Conservation (phyloP, 1,140 invertebrate species). For the Drosophila gunungcola region DNA sequence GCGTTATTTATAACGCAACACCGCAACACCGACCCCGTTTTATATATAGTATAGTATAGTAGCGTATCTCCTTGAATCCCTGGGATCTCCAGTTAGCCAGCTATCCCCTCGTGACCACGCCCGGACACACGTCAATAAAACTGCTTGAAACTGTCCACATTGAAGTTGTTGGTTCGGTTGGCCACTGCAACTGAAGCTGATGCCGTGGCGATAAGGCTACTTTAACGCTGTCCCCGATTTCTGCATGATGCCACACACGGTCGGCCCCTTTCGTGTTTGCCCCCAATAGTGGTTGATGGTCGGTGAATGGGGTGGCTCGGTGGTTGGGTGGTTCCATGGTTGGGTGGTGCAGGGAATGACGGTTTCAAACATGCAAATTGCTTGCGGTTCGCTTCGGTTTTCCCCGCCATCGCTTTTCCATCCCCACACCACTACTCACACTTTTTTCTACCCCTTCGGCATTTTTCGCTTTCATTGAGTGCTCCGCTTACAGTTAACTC, state of each 20-base stretch:
- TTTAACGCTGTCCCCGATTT: constrained; percentile 81
- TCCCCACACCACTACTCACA: neutral
- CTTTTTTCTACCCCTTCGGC: constrained; percentile 1
- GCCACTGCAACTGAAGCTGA: constrained; percentile 43
- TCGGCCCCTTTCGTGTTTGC: constrained; percentile 78
- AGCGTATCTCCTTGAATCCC: constrained; percentile 31
- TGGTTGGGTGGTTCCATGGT: constrained; percentile 4
- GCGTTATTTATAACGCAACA: constrained; percentile 80
- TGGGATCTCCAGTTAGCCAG: constrained; percentile 3
- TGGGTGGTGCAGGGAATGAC: constrained; percentile 47
- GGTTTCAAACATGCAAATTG: constrained; percentile 83
- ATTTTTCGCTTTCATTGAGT: constrained; percentile 80
- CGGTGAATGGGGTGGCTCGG: constrained; percentile 8
- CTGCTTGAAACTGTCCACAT: constrained; percentile 80
- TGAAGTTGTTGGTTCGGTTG: constrained; percentile 37
- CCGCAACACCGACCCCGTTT: constrained; percentile 2
- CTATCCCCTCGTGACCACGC: constrained; percentile 50
- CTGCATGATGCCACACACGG: constrained; percentile 75
- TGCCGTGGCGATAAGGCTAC: constrained; percentile 73
- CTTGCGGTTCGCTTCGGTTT: constrained; percentile 79
- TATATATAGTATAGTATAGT: constrained; percentile 8
- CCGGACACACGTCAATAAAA: constrained; percentile 82
- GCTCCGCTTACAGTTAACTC: constrained; percentile 75
- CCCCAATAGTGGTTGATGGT: constrained; percentile 57
- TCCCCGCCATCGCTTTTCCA: constrained; percentile 24